Evolutionary conservation across 1,140 invertebrate genomes (phyloP).

Genomic region (Ceratina australensis): DNA sequence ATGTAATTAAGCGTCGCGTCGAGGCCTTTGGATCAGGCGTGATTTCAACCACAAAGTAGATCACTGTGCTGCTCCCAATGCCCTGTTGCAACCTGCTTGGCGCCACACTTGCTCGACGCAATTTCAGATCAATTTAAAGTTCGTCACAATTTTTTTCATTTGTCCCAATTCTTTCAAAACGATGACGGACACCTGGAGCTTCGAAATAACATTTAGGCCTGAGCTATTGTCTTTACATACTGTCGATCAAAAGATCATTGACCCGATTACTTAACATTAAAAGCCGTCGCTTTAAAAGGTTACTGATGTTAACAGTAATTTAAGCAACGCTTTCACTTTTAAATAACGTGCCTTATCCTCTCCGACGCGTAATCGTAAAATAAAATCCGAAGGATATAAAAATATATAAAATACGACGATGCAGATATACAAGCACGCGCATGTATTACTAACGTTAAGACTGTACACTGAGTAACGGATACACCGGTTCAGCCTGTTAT

Average conservation of each 20-base stretch:
- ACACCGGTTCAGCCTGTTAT: background rate
- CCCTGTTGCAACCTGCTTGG: conserved; percentile 6
- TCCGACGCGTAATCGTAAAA: background rate
- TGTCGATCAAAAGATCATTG: conserved; percentile 18
- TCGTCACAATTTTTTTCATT: background rate
- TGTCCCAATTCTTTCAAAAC: background rate
- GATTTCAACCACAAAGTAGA: conserved; percentile 26
- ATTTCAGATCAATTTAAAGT: background rate
- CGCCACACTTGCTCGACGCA: background rate
- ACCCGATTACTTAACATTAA: conserved; percentile 9
- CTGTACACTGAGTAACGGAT: background rate
- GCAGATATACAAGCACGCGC: too few relatives aligned
- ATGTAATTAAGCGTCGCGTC: background rate
- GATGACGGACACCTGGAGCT: background rate
- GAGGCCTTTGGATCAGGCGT: conserved; percentile 15
- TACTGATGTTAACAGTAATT: too few relatives aligned
- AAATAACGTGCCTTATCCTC: background rate
- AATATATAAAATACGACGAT: too few relatives aligned
- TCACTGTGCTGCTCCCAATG: background rate
- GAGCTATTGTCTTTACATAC: background rate
- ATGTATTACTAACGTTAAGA: too few relatives aligned
- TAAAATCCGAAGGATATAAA: too few relatives aligned
- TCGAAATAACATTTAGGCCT: background rate
- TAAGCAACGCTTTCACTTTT: background rate
- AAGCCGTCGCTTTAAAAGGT: background rate